Base-by-base conservation (phyloP, 2,888 invertebrate genomes). In the Pteria penguin region DNA sequence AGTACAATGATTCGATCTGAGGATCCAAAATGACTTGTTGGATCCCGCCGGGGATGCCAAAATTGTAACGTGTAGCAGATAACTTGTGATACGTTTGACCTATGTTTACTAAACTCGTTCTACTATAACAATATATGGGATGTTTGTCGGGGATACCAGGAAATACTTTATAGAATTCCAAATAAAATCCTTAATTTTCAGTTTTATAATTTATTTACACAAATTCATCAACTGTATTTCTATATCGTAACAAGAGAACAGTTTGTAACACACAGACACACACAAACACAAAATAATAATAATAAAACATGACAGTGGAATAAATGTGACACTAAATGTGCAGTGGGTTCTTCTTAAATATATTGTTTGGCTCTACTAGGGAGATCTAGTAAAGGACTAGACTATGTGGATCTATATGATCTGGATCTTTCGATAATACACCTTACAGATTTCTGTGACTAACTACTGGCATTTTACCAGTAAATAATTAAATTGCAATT, bases 31-130 rank as follows among this genome's bases (percentile, higher is more conserved):
- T 36, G 14, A 36, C 45, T 36, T 11, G 45, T 11, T 11, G 45
- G 29, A 60, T 60, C 60, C 60, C 60, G 60, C 60, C 27, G 60
- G 11, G 60, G 60, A 60, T 60, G 29, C 60, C 60, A 60, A 60
- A 60, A 61, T 60, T 2, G 24, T 31, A 18, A 52, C 31, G 24
- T 2, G 26, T 31, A 60, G 8, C 22, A 33, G 27, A 31, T 60
- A 24, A 24, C 60, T 27, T 60, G 4, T 24, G n/a, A 45, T 45
- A 45, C 18, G 18, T 45, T 14, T 18, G 8, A 14, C 18, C 45
- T 45, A 45, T 45, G 45, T 18, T 14, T 8, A 45, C 45, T 18
- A 14, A 14, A 18, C 18, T 45, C 18, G 45, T 14, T 45, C 8
- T 8, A 45, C 45, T 18, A 14, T 45, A 18, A 45, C 45, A 45